Base-by-base conservation (phyloP, 2,888 invertebrate species). In the Thereva unica region DNA sequence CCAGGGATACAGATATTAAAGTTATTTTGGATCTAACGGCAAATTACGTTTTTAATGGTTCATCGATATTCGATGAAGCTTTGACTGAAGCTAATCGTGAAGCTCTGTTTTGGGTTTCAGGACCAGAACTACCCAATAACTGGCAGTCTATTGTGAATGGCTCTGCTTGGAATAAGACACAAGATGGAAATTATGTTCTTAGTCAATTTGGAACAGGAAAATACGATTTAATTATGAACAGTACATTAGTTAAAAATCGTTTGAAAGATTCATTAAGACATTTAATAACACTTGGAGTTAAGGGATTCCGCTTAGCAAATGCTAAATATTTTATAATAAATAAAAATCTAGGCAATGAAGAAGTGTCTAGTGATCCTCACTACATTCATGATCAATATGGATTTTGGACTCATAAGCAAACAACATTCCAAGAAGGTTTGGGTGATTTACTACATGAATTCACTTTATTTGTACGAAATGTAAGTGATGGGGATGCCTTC, bases 151-250 rank as follows among this genome's bases (percentile, higher is more conserved):
- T 76, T 35, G 73, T 75, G 8, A 77, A 75, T 64, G 73, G 73
- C 2, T 73, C 73, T 1, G 81, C 80, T 37, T 81, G 81, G 81
- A 68, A 72, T 35, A 72, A 75, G 55, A 61, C 78, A 3, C 70
- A 71, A 5, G 67, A 73, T 1, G 73, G 74, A 50, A 76, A 75
- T 69, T 94, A 84, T 80, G 94, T 93, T 78, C 85, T 93, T 61
- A 91, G 93, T 68, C 92, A 92, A 74, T 90, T 89, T 74, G 84
- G 84, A 0, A 78, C 77, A 1, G 82, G 84, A 10, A 86, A 87
- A 74, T 91, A 95, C 0, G 93, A 95, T 77, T 84, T 97, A 4
- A 93, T 95, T 82, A 92, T 90, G 83, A 83, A 87, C 67, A 90
- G 92, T 75, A 80, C 84, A 0, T 76, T 78, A 0, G 91, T 93